Evolutionary conservation across 1,140 invertebrate genomes (phyloP).

Genomic region (Drepana arcuata): DNA sequence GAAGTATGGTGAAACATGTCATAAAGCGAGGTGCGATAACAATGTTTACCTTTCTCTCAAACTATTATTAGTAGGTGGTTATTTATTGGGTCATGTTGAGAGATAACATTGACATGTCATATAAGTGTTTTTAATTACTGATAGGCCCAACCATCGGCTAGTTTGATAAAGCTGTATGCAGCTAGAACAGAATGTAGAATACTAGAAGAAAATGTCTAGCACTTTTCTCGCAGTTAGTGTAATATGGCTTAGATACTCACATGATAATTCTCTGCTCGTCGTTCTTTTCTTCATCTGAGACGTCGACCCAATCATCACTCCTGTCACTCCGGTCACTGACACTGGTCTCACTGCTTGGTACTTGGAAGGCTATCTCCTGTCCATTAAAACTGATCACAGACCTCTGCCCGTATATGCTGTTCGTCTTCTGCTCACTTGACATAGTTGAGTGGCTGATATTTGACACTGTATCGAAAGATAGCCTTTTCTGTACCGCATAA

Average conservation of each 20-base stretch:
- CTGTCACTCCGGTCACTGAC: constrained; percentile 73
- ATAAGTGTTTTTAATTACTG: too few relatives aligned
- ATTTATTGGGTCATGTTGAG: constrained; percentile 16
- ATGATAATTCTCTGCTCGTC: constrained; percentile 64
- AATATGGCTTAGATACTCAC: too few relatives aligned
- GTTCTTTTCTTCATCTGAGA: constrained; percentile 73
- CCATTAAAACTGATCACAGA: constrained; percentile 71
- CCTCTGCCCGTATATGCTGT: constrained; percentile 76
- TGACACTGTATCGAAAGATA: constrained; percentile 62
- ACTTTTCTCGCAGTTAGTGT: too few relatives aligned
- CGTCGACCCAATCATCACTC: constrained; percentile 79
- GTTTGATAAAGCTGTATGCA: too few relatives aligned
- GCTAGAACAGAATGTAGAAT: too few relatives aligned
- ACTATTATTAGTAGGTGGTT: constrained; percentile 14
- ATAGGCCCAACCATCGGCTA: too few relatives aligned
- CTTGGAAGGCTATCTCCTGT: constrained; percentile 64
- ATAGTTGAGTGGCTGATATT: constrained; percentile 73
- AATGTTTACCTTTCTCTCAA: constrained; percentile 42
- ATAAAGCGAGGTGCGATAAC: constrained; percentile 30
- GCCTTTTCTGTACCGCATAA: constrained; percentile 44
- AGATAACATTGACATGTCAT: too few relatives aligned
- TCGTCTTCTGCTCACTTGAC: constrained; percentile 77
- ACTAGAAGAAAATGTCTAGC: too few relatives aligned
- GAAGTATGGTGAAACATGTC: too few relatives aligned
- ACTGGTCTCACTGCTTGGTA: constrained; percentile 61